Evolutionary conservation across 2,888 invertebrate genomes (phyloP), one percentile per base, ranked within the genome.

Genomic region (Argynnis bischoffii): DNA sequence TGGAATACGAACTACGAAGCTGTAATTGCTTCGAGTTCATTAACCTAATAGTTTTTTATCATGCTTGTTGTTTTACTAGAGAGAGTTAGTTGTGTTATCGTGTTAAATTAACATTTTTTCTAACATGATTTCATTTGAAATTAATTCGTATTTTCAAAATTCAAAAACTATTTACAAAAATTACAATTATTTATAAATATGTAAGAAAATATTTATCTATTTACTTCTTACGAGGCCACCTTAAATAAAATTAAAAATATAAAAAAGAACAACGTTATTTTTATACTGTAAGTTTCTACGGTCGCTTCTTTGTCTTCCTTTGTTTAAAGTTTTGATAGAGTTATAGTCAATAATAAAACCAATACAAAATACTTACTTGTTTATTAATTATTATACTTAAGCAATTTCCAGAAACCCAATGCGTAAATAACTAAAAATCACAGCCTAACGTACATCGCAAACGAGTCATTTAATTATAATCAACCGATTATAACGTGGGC

Each of bases 401-500:
- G 8, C 11, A 41, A 41, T 8, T 41, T 41, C 8, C 11, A 41
- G 13, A 18, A 53, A 11, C 14, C 5, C 16, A 51, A 15, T 47
- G 47, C 47, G 57, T 59, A n/a, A 26, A 48, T 14, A 15, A 21
- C 13, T 21, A 48, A 59, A 26, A 59, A 31, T 21, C 59, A 15
- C n/a, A 48, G 26, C 16, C 11, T 31, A 41, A 35, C n/a, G 2
- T 11, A 50, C 26, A n/a, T 31, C 8, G 50, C 16, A 81, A 82
- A 41, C 35, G 4, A 83, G 84, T 82, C 82, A 84, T 87, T 88
- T 89, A 90, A 90, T 90, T 88, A 89, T n/a, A n/a, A n/a, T 85
- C 77, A 79, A 73, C 75, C 76, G 79, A 82, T 84, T 81, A 83
- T 80, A 80, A 86, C 84, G 86, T 85, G 82, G 84, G 85, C 86